Evolutionary conservation across 2,113 vertebrate species (phyloP), one percentile per base, ranked within the genome.

Genomic region (Ammodytes marinus): DNA sequence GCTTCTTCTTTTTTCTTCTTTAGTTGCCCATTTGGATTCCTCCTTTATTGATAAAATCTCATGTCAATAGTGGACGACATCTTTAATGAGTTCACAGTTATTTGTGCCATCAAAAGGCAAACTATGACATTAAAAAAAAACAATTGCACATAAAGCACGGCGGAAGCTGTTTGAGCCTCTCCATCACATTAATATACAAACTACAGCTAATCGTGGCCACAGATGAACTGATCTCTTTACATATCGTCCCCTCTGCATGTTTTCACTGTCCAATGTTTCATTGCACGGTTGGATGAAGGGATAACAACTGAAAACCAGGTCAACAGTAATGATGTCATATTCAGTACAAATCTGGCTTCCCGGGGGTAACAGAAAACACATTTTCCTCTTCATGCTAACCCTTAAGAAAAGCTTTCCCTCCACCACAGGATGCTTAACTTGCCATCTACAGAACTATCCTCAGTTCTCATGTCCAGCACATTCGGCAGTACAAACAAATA

Each of bases 21-120:
- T 88, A 85, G 83, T 85, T 80, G 15, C 80, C 47, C 52, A 43
- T 47, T 69, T 73, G 2, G 6, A 57, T 37, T 39, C 8, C 63
- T 59, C 6, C 1, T 46, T 64, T 54, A 17, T 73, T 12, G 43
- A 58, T 81, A 74, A 55, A 83, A 55, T 37, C 2, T 15, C 5
- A 35, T 27, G 2, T 77, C 43, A 69, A 13, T 8, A 69, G 57
- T 17, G 15, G 6, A 5, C 8, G 6, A 46, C n/a, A 63, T 71
- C 4, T 83, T 82, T 68, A 74, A 67, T 82, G 2, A 59, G 60
- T n/a, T 67, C 40, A 65, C 13, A 19, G 35, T 45, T 46, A 9
- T 61, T n/a, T 39, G 9, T 11, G 42, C 0, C 0, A 55, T 68
- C 6, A 68, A 64, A 79, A 55, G n/a, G 6, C 27, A 63, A 74